These are phyloP conservation scores for Pseudonaja textilis DNA, from an alignment of 2,113 vertebrate genomes.

Conservation along the genomic window DNA sequence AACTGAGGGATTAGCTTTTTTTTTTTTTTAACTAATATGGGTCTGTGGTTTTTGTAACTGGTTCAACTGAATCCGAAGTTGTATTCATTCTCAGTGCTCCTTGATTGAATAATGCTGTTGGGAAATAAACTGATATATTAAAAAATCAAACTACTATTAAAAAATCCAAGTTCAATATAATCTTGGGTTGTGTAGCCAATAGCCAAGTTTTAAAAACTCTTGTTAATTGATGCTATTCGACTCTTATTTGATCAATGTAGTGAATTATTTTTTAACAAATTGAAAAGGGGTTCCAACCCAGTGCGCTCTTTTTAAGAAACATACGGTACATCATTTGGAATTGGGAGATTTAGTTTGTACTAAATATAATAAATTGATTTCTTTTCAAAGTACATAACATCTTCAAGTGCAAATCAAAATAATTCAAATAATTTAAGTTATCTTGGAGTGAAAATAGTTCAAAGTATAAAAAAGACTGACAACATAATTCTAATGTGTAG, in stretches of 20 bases:
- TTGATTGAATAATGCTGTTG: background rate
- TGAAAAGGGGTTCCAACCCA: background rate
- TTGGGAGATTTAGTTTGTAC: background rate
- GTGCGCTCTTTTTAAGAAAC: background rate
- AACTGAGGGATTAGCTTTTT: background rate
- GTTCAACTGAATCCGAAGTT: background rate
- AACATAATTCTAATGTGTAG: background rate
- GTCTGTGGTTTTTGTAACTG: background rate
- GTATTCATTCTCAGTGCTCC: background rate
- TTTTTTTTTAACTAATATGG: background rate
- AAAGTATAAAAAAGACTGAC: background rate
- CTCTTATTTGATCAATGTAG: background rate
- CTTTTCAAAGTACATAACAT: background rate
- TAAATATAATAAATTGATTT: background rate
- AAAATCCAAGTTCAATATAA: background rate
- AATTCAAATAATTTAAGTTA: slow-evolving; percentile 20
- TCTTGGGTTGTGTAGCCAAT: background rate
- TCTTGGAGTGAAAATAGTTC: slow-evolving; percentile 25
- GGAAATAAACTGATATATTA: background rate
- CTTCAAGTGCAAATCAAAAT: background rate
- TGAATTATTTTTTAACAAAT: background rate
- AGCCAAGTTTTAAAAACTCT: background rate
- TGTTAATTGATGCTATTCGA: background rate
- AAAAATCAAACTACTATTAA: background rate
- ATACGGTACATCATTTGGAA: background rate